Evolutionary conservation across 1,140 invertebrate species (phyloP).

Genomic region (Brachionus rotundiformis): DNA sequence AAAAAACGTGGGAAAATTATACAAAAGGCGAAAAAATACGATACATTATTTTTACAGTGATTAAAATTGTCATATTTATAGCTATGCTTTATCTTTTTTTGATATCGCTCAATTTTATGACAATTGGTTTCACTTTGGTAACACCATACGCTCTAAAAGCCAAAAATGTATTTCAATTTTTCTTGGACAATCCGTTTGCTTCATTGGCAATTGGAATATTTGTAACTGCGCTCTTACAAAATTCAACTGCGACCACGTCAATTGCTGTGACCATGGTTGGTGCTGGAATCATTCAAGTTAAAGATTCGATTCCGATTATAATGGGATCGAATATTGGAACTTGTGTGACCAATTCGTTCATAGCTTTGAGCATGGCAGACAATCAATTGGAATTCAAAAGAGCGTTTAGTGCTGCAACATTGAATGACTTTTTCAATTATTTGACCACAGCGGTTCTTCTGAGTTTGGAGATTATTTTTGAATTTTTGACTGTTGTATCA

Average conservation of each 20-base stretch:
- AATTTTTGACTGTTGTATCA: background rate
- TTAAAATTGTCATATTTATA: conserved; percentile 22
- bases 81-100: conserved; percentile 11
- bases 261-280: conserved; percentile 70
- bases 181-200: conserved; percentile 68
- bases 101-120: conserved; percentile 18
- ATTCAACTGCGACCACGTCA: conserved; percentile 69
- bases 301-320: conserved; percentile 67
- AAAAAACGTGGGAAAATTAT: background rate
- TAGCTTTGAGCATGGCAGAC: conserved; percentile 63
- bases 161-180: background rate
- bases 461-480: conserved; percentile 63
- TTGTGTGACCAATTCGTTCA: conserved; percentile 69
- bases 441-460: conserved; percentile 65
- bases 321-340: conserved; percentile 71
- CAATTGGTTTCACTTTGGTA: conserved; percentile 7
- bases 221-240: conserved; percentile 70
- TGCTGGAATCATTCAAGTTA: conserved; percentile 59
- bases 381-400: conserved; percentile 65
- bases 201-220: conserved; percentile 69
- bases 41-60: background rate
- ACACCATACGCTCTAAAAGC: conserved; percentile 11
- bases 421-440: conserved; percentile 70
- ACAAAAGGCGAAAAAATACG: conserved; percentile 8
- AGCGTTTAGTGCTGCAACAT: conserved; percentile 68